Evolutionary conservation across 2,113 vertebrate genomes (phyloP), one percentile per base, ranked within the genome.

Genomic region (Bubo scandiacus): DNA sequence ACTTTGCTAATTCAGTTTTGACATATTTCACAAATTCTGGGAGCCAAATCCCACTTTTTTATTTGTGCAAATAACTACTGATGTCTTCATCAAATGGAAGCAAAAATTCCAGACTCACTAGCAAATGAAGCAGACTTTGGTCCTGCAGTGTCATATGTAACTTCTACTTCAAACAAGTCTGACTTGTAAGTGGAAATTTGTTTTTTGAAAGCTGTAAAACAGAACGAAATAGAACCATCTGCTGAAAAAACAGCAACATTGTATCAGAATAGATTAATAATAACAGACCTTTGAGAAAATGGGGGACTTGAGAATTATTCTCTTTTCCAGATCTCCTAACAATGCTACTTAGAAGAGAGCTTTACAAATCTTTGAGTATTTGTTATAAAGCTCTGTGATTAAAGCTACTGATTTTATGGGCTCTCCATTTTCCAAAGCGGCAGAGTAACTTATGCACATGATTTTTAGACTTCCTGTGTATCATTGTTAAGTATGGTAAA

Each of bases 141-240:
- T 90, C 71, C 58, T 82, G 77, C 32, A 77, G 54, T 61, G 82
- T 73, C 79, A 52, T 45, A 88, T 52, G 68, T 65, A 93, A 79
- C 54, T 86, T 91, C 54, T 86, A 58, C 92, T 88, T 83, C 55
- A 91, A 94, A 92, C 29, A 75, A 86, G 63, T 30, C 49, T 67
- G 51, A 81, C 54, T 83, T 88, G 8, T n/a, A 94, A 93, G 57
- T 78, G 51, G 78, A 94, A 97, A 92, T 87, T 67, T 77, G 58
- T 80, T 73, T 86, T 77, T 55, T 74, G n/a, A 65, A 91, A 96
- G 85, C 88, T 92, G 84, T 68, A 97, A 91, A 85, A 82, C 16
- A 34, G 40, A 94, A 84, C 2, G 34, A 51, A 94, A 73, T 16
- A 82, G 78, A 97, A 94, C 40, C 34, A 82, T 52, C 87, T 19